A percentile compares a stretch with the other conserved stretches of the same genome.
Evolutionary conservation across 2,113 vertebrate species (phyloP).

Genomic region (Columba livia): DNA sequence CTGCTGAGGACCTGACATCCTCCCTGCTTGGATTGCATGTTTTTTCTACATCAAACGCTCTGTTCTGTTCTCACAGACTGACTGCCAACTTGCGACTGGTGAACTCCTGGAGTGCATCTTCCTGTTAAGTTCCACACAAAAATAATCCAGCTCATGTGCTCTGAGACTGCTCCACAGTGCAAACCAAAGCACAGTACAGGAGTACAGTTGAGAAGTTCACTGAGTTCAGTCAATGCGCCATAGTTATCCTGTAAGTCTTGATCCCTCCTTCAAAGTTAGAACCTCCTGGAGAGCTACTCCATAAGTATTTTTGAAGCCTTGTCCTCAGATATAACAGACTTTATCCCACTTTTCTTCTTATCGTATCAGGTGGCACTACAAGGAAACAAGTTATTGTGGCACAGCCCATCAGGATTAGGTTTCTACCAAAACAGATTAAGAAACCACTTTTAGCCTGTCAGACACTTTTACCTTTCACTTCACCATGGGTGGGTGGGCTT

Average conservation of each 20-base stretch:
- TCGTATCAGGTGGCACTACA: neutral
- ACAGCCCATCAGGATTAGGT: neutral
- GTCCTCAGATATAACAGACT: neutral
- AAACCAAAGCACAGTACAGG: neutral
- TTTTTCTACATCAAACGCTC: neutral
- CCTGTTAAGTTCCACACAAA: neutral
- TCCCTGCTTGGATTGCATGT: rapidly evolving
- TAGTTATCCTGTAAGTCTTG: neutral
- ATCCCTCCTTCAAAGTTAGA: neutral
- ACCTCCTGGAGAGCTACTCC: neutral
- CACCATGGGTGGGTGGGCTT: neutral
- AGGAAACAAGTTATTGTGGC: neutral
- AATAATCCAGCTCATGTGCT: neutral
- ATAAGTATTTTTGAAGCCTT: rapidly evolving
- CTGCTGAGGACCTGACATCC: neutral
- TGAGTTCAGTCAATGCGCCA: neutral
- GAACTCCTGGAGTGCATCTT: neutral
- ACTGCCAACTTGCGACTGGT: neutral
- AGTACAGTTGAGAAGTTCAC: neutral
- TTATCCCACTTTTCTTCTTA: neutral
- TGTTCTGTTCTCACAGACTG: neutral
- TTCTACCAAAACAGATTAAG: neutral
- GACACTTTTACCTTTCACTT: neutral
- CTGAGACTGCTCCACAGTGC: neutral
- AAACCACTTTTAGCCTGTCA: neutral